phyloP scores from a whole-genome alignment of 1,140 invertebrate genomes.

The Scaptomyza graminum region DNA sequence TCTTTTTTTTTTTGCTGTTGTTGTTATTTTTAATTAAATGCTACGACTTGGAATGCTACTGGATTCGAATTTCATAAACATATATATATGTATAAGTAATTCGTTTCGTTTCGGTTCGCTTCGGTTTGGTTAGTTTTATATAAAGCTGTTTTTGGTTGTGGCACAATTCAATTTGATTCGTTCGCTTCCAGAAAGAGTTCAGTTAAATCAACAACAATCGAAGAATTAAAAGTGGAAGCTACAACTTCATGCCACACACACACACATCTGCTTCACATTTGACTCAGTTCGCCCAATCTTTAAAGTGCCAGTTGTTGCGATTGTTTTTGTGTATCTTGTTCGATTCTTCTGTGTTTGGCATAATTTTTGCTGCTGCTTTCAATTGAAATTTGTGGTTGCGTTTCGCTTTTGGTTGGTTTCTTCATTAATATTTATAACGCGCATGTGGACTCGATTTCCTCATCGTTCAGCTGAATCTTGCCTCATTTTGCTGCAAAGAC shows the following conservation, averaged over 20 bases:
- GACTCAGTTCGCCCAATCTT: constrained; percentile 31
- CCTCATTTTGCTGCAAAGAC: constrained; percentile 35
- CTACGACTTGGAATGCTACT: constrained; percentile 69
- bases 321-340: constrained; percentile 7
- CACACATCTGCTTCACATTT: constrained; percentile 72
- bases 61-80: constrained; percentile 49
- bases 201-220: constrained; percentile 20
- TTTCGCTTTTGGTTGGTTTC: constrained; percentile 36
- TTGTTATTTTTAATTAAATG: constrained; percentile 42
- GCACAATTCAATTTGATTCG: constrained; percentile 53
- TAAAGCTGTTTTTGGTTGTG: constrained; percentile 49
- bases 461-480: constrained; percentile 33
- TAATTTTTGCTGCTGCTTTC: constrained; percentile 32
- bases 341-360: constrained; percentile 26
- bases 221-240: constrained; percentile 54
- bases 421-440: constrained; percentile 57
- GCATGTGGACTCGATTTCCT: constrained; percentile 53
- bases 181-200: constrained; percentile 38
- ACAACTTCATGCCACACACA: constrained; percentile 30
- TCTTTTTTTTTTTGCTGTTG: constrained; percentile 23
- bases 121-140: constrained; percentile 36
- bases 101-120: constrained; percentile 24
- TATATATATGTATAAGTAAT: background rate
- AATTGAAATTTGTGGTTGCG: constrained; percentile 29
- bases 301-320: constrained; percentile 31